Percentiles rank a stretch among this genome's conserved stretches.
These are phyloP conservation scores for Drepana falcataria DNA, from an alignment of 2,888 invertebrate species.

Conservation along the genomic window DNA sequence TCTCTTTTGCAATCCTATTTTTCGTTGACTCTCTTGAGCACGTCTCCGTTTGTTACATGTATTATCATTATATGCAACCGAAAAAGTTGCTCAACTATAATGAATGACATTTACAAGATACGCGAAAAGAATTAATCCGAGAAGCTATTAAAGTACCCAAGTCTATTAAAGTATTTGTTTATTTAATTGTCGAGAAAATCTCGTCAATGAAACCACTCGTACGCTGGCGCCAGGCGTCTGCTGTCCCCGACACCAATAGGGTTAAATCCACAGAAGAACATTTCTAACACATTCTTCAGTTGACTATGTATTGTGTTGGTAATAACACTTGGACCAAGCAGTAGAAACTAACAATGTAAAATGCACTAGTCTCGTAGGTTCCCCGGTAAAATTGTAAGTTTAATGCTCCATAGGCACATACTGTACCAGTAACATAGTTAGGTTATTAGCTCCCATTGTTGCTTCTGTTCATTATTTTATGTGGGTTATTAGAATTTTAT, in stretches of 20 bases:
- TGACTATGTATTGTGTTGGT: neutral
- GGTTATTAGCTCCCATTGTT: neutral
- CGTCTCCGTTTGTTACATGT: too few species aligned
- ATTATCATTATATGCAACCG: too few species aligned
- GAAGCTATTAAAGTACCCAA: too few species aligned
- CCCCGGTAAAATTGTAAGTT: neutral
- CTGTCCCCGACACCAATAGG: neutral
- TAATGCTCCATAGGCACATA: neutral
- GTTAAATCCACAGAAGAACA: neutral
- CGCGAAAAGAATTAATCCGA: too few species aligned
- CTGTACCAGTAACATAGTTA: neutral
- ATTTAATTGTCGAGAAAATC: neutral
- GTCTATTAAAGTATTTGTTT: neutral
- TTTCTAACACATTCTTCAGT: constrained; percentile 1
- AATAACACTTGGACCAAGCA: neutral
- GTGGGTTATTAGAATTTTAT: neutral
- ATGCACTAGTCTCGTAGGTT: neutral
- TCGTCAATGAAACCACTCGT: neutral
- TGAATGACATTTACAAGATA: too few species aligned
- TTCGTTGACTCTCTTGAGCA: too few species aligned
- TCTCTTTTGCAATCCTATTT: too few species aligned
- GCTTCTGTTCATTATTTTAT: neutral
- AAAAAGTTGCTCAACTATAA: too few species aligned
- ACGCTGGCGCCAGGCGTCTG: neutral
- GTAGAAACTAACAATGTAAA: constrained; percentile 2